Evolutionary conservation across 2,797 vertebrate genomes (phyloP), one percentile per base, ranked within the genome.

Genomic region (Arrhamphus sclerolepis): DNA sequence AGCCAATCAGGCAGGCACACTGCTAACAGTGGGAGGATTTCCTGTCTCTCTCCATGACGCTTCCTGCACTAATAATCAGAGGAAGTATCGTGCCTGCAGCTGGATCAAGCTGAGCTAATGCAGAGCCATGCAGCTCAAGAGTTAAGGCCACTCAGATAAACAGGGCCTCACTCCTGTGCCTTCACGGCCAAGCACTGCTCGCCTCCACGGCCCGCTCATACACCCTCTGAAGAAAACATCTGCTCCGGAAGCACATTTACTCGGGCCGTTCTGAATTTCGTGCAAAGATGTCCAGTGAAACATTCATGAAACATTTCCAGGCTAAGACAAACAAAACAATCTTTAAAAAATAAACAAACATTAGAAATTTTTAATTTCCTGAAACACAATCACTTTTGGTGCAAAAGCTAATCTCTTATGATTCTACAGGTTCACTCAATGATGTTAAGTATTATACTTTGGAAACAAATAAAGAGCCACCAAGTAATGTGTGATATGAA

Each of bases 21-120:
- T 56, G 86, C 86, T 89, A 93, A 91, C 89, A 89, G 88, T 89
- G 66, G 87, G 85, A 94, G 94, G 94, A 95, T 95, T 94, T 96
- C 95, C 95, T 89, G 78, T 74, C 76, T 77, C 86, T 84, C 83
- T 88, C 74, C 74, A 72, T 73, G 86, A 78, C 71, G 87, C 86
- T 96, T 97, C 96, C 95, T 93, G 85, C 77, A 63, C 85, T 90
- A 93, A 95, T 92, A 95, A 95, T 94, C 89, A 89, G 84, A 95
- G 95, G 95, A 96, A 97, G 90, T 87, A 81, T 90, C 88, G 82
- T 86, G 89, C 90, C 88, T 89, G 85, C 75, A 62, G 80, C 73
- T 80, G 42, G 56, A 83, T 78, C 39, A 10, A 34, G 46, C 56
- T 0, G 40, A 50, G 56, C 54, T 24, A 1, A 29, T 61, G 21